Evolutionary conservation across 2,888 invertebrate genomes (phyloP).

Genomic region (Gnatocerus cornutus): DNA sequence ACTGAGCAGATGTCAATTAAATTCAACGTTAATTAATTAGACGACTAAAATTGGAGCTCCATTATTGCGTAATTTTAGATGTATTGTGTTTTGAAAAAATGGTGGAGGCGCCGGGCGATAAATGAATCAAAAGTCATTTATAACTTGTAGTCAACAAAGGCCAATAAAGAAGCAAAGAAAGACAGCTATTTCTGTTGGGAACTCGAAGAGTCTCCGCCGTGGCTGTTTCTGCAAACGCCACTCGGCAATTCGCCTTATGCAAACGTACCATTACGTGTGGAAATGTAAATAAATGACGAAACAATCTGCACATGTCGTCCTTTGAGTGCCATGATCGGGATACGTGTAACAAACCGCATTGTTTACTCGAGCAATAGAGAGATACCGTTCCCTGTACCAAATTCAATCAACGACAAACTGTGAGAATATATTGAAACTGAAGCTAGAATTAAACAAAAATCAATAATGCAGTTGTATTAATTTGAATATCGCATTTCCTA

Average conservation of each 20-base stretch:
- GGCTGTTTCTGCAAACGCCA: slow-evolving; percentile 14
- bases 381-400: slow-evolving; percentile 22
- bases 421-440: slow-evolving; percentile 16
- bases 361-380: slow-evolving; percentile 33
- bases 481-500: slow-evolving; percentile 20
- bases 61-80: too few relatives aligned
- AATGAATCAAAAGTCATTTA: slow-evolving; percentile 20
- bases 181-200: slow-evolving; percentile 15
- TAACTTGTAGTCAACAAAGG: slow-evolving; percentile 24
- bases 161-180: slow-evolving; percentile 25
- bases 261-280: slow-evolving; percentile 33
- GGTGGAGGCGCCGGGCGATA: neutral
- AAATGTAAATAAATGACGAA: slow-evolving; percentile 43
- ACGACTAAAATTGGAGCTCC: too few relatives aligned
- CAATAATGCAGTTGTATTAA: slow-evolving; percentile 37
- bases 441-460: slow-evolving; percentile 28
- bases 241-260: slow-evolving; percentile 31
- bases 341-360: slow-evolving; percentile 38
- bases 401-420: slow-evolving; percentile 37
- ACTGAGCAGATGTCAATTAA: too few relatives aligned
- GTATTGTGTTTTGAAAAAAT: too few relatives aligned
- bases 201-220: slow-evolving; percentile 23
- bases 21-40: too few relatives aligned
- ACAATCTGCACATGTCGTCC: slow-evolving; percentile 42
- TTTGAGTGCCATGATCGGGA: slow-evolving; percentile 41